Base-by-base conservation (phyloP, 1,140 invertebrate species). In the Lerema accius region DNA sequence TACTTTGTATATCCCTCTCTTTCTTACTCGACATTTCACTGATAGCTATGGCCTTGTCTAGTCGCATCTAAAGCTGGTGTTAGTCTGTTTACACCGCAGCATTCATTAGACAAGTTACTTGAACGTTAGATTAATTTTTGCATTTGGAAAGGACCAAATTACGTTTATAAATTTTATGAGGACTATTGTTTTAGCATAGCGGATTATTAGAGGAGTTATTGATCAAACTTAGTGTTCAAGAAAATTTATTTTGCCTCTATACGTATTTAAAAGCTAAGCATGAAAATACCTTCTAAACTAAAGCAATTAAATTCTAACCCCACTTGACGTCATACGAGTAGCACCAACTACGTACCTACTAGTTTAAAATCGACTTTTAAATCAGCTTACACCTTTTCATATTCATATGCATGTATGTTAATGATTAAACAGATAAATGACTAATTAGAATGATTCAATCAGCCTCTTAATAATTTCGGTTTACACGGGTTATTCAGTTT, bases 21-120 rank as follows among this genome's bases (percentile, higher is more conserved):
- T 87, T 88, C 84, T 78, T 80, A 80, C 85, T 87, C 87, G 79
- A 86, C 87, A 90, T 90, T 90, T 90, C 84, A 90, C 85, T 90
- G 87, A 90, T 90, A 90, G 84, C 80, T 86, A 76, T 87, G 87
- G 87, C 87, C 87, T 90, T 88, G 87, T 90, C 87, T 90, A 88
- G 84, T 90, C 83, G 84, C 87, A 90, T 90, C 87, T 90, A 90
- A 90, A 87, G 82, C 85, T 83, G 80, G 85, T 80, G 64, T 88
- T 88, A 87, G 85, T 84, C 77, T 67, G 84, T 90, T 90, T 79
- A 84, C 68, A 82, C 63, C 45, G 53, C 28, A 42, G 46, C 55
- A 51, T 32, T 66, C 37, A 45, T 62, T 51, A 42, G 63, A 67
- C 78, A 55, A 77, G 76, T 78, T 61, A 76, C 80, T 81, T 19